Evolutionary conservation across 2,888 invertebrate genomes (phyloP), one percentile per base, ranked within the genome.

Genomic region (Eristalis arbustorum): DNA sequence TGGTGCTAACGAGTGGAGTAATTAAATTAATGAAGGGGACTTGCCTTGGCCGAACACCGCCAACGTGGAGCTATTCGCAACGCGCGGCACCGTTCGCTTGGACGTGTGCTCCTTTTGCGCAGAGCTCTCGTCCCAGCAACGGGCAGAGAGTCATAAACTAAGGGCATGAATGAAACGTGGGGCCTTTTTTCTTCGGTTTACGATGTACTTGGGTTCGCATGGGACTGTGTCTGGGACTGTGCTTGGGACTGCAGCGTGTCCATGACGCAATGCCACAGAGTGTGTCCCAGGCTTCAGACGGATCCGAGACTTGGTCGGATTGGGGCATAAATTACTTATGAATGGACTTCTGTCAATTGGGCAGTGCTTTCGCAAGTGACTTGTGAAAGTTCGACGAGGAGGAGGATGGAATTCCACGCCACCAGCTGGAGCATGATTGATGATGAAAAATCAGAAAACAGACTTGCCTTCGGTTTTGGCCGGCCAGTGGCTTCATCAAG

Each of bases 21-120:
- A 87, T 87, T 87, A 87, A 87, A 87, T 87, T 84, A 88, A 84
- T 88, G 84, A 88, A 88, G 88, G 80, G 77, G 84, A 88, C 80
- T 88, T 81, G 80, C 84, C 80, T 80, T 84, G 88, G 40, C 64
- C 76, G 4, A 75, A 49, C 31, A 40, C 66, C 56, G 61, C n/a
- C n/a, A 40, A 42, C 34, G 69, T 31, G 23, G 63, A 66, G 78
- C 74, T 78, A 75, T 83, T 74, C 59, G 83, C 74, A 63, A 49
- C 49, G 18, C 49, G 18, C 49, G 8, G 18, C 18, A 18, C 49
- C 37, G 13, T 37, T 49, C 49, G n/a, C 66, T 59, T 64, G 63
- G 40, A 69, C 73, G 68, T 62, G 74, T 82, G 79, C 78, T 79
- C 82, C 83, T 79, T 79, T 72, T 42, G 57, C 40, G 31, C 49